phyloP scores from a whole-genome alignment of 1,140 invertebrate species.

The Atopsyche davidsoni region DNA sequence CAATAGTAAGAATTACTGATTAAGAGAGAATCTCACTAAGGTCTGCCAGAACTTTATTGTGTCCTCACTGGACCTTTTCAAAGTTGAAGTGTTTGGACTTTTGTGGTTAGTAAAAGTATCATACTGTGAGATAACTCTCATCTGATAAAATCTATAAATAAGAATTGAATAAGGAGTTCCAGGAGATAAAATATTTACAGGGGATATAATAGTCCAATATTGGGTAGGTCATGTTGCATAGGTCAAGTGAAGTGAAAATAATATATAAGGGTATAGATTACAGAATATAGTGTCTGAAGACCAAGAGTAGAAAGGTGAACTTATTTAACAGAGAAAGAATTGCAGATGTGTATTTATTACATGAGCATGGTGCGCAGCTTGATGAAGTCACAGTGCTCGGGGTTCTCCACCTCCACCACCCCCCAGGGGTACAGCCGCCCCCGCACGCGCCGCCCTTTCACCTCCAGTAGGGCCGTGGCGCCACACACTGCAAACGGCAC shows the following conservation, averaged over 20 bases:
- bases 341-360: conserved; percentile 42
- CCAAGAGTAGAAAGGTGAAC: conserved; percentile 4
- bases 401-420: conserved; percentile 98
- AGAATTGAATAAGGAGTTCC: no score
- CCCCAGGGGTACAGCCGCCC: conserved; percentile 97
- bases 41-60: no score
- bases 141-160: no score
- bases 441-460: conserved; percentile 80
- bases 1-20: no score
- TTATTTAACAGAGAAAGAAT: not conserved
- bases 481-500: conserved; percentile 99
- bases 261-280: conserved; percentile 1
- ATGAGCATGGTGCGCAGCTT: conserved; percentile 97
- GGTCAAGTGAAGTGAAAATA: conserved; percentile 12
- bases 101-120: no score
- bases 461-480: conserved; percentile 87
- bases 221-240: no score
- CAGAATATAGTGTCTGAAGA: not conserved
- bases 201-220: no score
- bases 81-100: no score
- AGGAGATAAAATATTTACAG: no score
- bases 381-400: conserved; percentile 98
- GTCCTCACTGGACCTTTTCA: no score
- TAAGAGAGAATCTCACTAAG: no score
- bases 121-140: no score